phyloP scores from a whole-genome alignment of 2,797 vertebrate species.

The Gymnothorax javanicus region DNA sequence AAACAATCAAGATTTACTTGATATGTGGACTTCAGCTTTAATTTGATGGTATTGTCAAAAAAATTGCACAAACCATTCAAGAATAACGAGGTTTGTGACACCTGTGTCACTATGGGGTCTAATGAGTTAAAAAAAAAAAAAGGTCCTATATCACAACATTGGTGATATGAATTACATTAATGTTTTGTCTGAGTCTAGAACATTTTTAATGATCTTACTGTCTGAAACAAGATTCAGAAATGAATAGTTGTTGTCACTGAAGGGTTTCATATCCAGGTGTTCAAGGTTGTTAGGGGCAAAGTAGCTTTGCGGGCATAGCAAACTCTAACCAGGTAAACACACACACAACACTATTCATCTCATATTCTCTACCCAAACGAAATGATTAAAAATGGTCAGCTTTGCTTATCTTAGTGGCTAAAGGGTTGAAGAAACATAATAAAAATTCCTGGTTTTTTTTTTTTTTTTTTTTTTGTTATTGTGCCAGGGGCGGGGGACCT shows the following conservation, averaged over 20 bases:
- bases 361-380: not conserved
- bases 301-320: not conserved
- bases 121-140: no score
- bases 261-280: not conserved
- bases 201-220: not conserved
- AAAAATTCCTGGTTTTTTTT: conserved; percentile 59
- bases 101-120: no score
- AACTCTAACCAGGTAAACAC: not conserved
- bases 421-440: conserved; percentile 61
- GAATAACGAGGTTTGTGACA: no score
- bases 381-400: not conserved
- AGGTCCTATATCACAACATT: not conserved
- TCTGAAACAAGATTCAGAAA: not conserved
- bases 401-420: conserved; percentile 39
- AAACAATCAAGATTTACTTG: no score
- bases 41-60: no score
- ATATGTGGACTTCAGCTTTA: no score
- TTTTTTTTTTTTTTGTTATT: not conserved
- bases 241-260: not conserved
- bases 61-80: no score
- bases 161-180: not conserved
- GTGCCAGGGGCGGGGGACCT: conserved; percentile 44
- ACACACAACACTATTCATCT: not conserved
- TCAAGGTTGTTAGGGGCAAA: not conserved
- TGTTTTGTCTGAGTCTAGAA: no score